Evolutionary conservation across 1,140 invertebrate genomes (phyloP).

Genomic region (Hyphantria cunea): DNA sequence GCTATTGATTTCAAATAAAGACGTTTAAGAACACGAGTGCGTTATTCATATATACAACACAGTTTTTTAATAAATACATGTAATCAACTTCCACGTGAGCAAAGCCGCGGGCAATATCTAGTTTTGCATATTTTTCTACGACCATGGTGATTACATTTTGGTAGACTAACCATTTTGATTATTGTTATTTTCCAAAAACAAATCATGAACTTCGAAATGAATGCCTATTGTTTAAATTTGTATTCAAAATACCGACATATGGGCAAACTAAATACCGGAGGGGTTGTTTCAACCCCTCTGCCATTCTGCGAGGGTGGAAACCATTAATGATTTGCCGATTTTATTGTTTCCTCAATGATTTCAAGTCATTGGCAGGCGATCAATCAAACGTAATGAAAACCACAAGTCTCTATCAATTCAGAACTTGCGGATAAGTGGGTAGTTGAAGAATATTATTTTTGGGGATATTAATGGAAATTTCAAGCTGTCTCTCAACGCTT

Average conservation of each 20-base stretch:
- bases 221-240: constrained; percentile 13
- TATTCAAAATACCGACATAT: constrained; percentile 26
- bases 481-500: constrained; percentile 2
- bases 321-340: constrained; percentile 29
- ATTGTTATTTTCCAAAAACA: too few species aligned
- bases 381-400: constrained; percentile 25
- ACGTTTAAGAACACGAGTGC: too few species aligned
- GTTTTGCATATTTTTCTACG: not conserved
- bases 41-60: too few species aligned
- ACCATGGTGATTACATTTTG: not conserved
- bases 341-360: constrained; percentile 23
- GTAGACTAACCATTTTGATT: too few species aligned
- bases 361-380: constrained; percentile 17
- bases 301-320: constrained; percentile 9
- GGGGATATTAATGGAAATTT: not conserved
- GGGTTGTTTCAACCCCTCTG: constrained; percentile 10
- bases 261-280: constrained; percentile 15
- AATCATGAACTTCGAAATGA: constrained; percentile 9
- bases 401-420: constrained; percentile 22
- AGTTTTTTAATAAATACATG: too few species aligned
- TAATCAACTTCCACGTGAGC: too few species aligned
- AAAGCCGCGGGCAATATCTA: too few species aligned
- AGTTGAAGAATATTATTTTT: not conserved
- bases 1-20: too few species aligned
- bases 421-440: not conserved